These are phyloP conservation scores for Hypomesus transpacificus DNA, from an alignment of 2,113 vertebrate genomes.

Conservation along the genomic window DNA sequence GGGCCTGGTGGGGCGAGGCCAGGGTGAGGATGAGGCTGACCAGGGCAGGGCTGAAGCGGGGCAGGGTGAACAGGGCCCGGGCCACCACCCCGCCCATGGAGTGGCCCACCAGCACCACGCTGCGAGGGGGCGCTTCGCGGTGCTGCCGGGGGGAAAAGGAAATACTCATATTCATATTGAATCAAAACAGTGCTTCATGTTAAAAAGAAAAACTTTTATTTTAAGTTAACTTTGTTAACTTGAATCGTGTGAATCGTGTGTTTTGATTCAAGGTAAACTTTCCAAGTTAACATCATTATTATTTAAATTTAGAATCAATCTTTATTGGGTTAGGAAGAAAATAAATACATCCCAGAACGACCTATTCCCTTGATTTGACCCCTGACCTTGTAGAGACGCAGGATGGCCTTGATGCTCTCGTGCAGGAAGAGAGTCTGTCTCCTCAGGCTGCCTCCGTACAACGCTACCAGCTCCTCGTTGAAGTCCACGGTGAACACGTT, in stretches of 20 bases:
- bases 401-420: slow-evolving; percentile 91
- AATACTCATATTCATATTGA: too few species aligned
- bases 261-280: too few species aligned
- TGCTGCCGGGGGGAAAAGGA: slow-evolving; percentile 74
- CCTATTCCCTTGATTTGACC: not conserved
- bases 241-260: too few species aligned
- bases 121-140: slow-evolving; percentile 76
- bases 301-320: too few species aligned
- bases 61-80: slow-evolving; percentile 87
- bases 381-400: slow-evolving; percentile 90
- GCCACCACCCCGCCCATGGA: slow-evolving; percentile 99
- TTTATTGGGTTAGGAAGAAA: too few species aligned
- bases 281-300: too few species aligned
- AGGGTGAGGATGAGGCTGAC: slow-evolving; percentile 92
- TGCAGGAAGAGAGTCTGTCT: slow-evolving; percentile 91
- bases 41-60: slow-evolving; percentile 84
- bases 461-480: slow-evolving; percentile 93
- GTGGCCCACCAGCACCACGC: slow-evolving; percentile 90
- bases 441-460: slow-evolving; percentile 91
- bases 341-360: not conserved
- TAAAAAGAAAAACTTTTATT: too few species aligned
- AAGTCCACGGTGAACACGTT: slow-evolving; percentile 96
- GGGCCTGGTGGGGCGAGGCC: slow-evolving; percentile 91
- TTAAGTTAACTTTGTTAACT: too few species aligned
- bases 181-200: too few species aligned